phyloP scores from a whole-genome alignment of 2,797 vertebrate genomes.

The Molothrus aeneus region DNA sequence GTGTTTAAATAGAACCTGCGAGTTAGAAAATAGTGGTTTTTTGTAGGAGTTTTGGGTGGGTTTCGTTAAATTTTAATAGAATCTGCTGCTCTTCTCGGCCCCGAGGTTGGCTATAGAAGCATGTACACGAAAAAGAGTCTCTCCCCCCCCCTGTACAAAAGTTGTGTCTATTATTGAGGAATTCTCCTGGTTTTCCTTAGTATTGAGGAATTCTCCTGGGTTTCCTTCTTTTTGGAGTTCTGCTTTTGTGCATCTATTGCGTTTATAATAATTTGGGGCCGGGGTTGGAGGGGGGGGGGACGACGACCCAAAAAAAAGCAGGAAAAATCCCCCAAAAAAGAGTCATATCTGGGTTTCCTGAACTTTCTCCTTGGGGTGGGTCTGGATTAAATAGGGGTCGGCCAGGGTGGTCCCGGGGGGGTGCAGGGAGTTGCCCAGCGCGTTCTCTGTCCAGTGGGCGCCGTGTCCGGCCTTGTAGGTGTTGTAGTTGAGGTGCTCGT shows the following conservation, averaged over 20 bases:
- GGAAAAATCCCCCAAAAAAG: not conserved
- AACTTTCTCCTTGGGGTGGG: conserved; percentile 96
- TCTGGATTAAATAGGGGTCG: conserved; percentile 91
- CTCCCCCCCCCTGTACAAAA: conserved; percentile 92
- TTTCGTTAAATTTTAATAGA: conserved; percentile 87
- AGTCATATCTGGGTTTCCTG: conserved; percentile 98
- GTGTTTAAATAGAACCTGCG: conserved; percentile 87
- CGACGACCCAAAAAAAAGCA: not conserved
- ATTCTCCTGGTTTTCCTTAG: not conserved
- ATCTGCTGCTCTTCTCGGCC: conserved; percentile 89
- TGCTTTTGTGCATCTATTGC: conserved; percentile 94
- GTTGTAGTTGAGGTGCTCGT: conserved; percentile 93
- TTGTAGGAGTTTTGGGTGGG: conserved; percentile 34
- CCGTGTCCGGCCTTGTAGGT: conserved; percentile 91
- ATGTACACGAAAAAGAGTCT: conserved; percentile 94
- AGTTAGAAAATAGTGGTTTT: conserved; percentile 88
- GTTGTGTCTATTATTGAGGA: conserved; percentile 77
- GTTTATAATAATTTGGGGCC: conserved; percentile 78
- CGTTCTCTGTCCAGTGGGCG: conserved; percentile 95
- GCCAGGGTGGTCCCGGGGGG: conserved; percentile 87
- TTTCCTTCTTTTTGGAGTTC: not conserved
- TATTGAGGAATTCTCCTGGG: not conserved
- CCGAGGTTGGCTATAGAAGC: conserved; percentile 90
- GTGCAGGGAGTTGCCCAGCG: conserved; percentile 92
- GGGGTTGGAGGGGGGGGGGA: not conserved